Percentiles rank a stretch among this genome's conserved stretches.
Evolutionary conservation across 2,888 invertebrate genomes (phyloP).

Genomic region (Chrysina gloriosa): DNA sequence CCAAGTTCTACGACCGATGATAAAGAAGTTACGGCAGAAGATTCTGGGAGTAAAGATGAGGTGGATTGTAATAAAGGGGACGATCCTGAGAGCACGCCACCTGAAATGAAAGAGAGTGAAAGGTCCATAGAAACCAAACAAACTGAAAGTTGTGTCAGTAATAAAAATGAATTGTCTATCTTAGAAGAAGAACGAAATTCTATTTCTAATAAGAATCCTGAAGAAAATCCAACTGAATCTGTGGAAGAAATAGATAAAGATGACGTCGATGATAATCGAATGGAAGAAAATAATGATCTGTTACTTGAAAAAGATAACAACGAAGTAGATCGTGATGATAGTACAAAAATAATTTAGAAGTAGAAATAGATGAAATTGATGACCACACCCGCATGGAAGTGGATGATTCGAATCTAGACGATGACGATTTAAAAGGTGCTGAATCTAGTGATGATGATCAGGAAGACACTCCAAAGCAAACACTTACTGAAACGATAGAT

Average conservation of each 20-base stretch:
- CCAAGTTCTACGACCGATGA: constrained; percentile 15
- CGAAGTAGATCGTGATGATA: neutral
- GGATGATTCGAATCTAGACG: neutral
- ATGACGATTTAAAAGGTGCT: neutral
- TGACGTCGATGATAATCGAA: neutral
- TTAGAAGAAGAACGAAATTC: neutral
- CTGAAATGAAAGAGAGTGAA: neutral
- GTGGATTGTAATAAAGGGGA: neutral
- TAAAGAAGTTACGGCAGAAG: neutral
- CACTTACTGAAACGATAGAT: neutral
- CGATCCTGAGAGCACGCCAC: neutral
- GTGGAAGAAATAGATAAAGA: constrained; percentile 14
- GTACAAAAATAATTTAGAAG: neutral
- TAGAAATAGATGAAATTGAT: neutral
- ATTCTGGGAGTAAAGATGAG: constrained; percentile 9
- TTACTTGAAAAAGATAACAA: neutral
- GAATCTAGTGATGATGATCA: neutral
- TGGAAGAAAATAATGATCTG: constrained; percentile 7
- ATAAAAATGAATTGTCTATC: neutral
- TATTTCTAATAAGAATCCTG: constrained; percentile 2
- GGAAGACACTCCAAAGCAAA: neutral
- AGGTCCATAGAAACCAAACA: neutral
- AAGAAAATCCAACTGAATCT: constrained; percentile 20
- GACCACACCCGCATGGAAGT: neutral
- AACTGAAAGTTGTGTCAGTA: neutral